Evolutionary conservation across 2,113 vertebrate species (phyloP), one percentile per base, ranked within the genome.

Genomic region (Halcyon malimbica): DNA sequence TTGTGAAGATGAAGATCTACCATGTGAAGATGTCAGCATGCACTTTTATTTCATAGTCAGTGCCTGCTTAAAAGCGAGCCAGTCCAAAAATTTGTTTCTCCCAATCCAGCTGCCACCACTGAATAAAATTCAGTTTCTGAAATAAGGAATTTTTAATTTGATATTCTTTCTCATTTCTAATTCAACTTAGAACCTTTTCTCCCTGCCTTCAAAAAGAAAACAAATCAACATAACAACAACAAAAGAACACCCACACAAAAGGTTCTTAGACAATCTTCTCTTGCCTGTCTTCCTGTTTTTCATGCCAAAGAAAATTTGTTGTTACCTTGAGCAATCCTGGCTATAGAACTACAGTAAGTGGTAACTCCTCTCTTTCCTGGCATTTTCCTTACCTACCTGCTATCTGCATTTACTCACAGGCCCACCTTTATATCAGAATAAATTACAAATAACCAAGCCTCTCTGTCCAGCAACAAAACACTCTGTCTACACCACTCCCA

Each of bases 241-340:
- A 50, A 37, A 11, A 57, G 11, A 37, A 28, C 8, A 33, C 4
- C 5, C 14, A 33, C 16, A 14, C 1, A 0, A 57, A 48, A 67
- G 8, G 8, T 56, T 60, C 39, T 42, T 37, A 53, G 20, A 28
- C 17, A 74, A 44, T 41, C 15, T 71, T 60, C 59, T 51, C 59
- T 77, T 59, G 37, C 18, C 10, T 50, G 21, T 54, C n/a, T 31
- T 68, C 28, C 21, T 15, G 13, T 25, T 90, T 46, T 48, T 79
- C 37, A 64, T 10, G 21, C 6, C 25, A 64, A 68, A 42, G 11
- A 86, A 82, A 60, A 51, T 33, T 50, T 87, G 13, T n/a, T 53
- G 26, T 3, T 39, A 29, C n/a, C 48, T 69, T 59, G 25, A 90
- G 51, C 25, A 46, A 26, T 46, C 29, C 44, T 57, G 42, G 29